These are phyloP conservation scores for Carollia perspicillata DNA, from an alignment of 2,113 vertebrate species.

Conservation along the genomic window DNA sequence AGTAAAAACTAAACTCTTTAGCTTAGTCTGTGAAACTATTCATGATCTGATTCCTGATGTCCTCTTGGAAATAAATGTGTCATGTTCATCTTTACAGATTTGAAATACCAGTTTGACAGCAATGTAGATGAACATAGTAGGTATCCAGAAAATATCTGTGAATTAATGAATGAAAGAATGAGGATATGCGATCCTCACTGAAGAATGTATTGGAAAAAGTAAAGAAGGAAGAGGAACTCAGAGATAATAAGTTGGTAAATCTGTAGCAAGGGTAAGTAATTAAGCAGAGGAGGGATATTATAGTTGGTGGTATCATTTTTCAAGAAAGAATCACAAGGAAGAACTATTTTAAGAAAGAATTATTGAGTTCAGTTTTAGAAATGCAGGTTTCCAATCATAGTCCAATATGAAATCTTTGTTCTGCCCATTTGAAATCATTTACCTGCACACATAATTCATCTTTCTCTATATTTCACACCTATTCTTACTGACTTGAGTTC, in stretches of 20 bases:
- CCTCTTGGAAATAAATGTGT: not conserved
- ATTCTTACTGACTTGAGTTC: not conserved
- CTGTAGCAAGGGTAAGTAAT: not conserved
- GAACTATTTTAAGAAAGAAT: not conserved
- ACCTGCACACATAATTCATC: not conserved
- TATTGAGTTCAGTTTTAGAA: not conserved
- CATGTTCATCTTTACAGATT: not conserved
- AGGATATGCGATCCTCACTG: not conserved
- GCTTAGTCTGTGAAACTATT: not conserved
- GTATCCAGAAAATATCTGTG: not conserved
- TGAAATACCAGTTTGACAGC: not conserved
- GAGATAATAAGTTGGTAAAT: not conserved
- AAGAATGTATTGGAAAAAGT: not conserved
- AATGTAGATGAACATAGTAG: not conserved
- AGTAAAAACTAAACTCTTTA: not conserved
- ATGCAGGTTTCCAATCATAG: not conserved
- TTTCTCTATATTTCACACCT: not conserved
- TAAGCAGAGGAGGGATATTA: not conserved
- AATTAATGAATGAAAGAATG: not conserved
- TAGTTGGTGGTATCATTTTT: not conserved
- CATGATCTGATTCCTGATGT: not conserved
- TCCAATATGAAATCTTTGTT: not conserved
- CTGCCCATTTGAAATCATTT: not conserved
- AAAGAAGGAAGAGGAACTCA: not conserved
- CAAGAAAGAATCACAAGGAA: not conserved